Conservation (phyloP, 2,797 vertebrate species). For the Carduelis carduelis region DNA sequence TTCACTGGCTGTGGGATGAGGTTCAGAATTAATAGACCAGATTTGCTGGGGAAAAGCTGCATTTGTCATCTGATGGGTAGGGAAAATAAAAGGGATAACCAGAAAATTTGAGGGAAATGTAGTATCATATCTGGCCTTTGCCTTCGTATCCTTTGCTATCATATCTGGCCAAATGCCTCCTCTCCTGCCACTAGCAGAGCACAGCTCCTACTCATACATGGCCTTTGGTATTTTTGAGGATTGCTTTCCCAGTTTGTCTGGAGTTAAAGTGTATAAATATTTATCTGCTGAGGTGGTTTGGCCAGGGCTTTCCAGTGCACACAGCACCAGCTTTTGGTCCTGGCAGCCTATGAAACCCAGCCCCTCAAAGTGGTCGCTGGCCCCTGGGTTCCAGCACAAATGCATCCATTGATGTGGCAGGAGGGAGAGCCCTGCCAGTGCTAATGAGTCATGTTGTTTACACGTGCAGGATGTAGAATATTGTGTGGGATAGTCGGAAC, state of each 20-base stretch:
- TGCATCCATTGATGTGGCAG: background rate
- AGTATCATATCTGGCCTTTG: background rate
- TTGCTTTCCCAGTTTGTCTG: background rate
- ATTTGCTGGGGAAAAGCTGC: background rate
- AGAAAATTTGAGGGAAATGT: background rate
- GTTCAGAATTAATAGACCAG: conserved; percentile 20
- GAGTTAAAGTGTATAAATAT: background rate
- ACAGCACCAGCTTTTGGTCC: background rate
- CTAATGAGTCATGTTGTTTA: background rate
- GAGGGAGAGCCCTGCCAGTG: background rate
- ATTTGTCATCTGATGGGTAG: background rate
- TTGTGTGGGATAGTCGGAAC: background rate
- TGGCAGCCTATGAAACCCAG: background rate
- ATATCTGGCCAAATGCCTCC: background rate
- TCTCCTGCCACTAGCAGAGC: background rate
- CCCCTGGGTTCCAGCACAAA: background rate
- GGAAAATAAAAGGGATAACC: background rate
- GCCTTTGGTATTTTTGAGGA: background rate
- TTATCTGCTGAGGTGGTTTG: background rate
- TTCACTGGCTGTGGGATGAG: background rate
- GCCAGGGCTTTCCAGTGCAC: background rate
- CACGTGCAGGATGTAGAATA: background rate
- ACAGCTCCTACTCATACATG: background rate
- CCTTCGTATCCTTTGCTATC: background rate
- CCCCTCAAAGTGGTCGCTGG: background rate